These are phyloP conservation scores for Mastigias papua DNA, from an alignment of 30 jellyfish, hydroid and myxozoan species.

Conservation along the genomic window DNA sequence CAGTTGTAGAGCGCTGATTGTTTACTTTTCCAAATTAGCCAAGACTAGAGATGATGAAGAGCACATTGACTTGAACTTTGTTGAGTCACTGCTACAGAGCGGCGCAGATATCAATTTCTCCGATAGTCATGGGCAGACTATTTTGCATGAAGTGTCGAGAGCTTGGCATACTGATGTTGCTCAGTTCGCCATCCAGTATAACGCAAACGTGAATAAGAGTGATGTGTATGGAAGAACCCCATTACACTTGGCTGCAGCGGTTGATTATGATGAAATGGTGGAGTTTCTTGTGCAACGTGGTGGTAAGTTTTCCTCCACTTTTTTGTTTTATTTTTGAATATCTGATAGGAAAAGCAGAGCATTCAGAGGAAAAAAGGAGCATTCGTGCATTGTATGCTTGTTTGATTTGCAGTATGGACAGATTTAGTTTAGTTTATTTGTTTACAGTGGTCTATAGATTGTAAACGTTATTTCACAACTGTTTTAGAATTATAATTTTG, in stretches of 20 bases:
- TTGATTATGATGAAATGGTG: slow-evolving; percentile 97
- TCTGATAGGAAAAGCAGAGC: not conserved
- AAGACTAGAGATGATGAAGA: slow-evolving; percentile 95
- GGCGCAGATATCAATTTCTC: slow-evolving; percentile 97
- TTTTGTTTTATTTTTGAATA: not conserved
- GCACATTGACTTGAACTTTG: slow-evolving; percentile 90
- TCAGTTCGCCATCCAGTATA: slow-evolving; percentile 94
- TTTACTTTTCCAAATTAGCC: slow-evolving; percentile 96
- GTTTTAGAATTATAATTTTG: too few species aligned
- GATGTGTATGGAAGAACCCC: slow-evolving; percentile 94
- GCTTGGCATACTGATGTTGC: slow-evolving; percentile 99
- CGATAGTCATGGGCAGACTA: slow-evolving; percentile 97
- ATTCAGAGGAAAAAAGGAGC: not conserved
- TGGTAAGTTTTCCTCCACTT: slow-evolving; percentile 69
- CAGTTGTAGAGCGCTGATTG: slow-evolving; percentile 98
- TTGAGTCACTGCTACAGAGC: slow-evolving; percentile 92
- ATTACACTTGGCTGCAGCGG: slow-evolving; percentile 99
- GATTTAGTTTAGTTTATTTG: too few species aligned
- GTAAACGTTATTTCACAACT: too few species aligned
- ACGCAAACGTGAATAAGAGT: slow-evolving; percentile 95
- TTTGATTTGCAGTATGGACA: too few species aligned
- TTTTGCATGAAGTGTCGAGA: slow-evolving; percentile 95
- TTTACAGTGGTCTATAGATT: too few species aligned
- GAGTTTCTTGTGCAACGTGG: slow-evolving; percentile 90
- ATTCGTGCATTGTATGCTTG: too few species aligned